Percentiles rank a stretch among this genome's conserved stretches.
Conservation (phyloP, 2,888 invertebrate species). For the Silvanus unidentatus region DNA sequence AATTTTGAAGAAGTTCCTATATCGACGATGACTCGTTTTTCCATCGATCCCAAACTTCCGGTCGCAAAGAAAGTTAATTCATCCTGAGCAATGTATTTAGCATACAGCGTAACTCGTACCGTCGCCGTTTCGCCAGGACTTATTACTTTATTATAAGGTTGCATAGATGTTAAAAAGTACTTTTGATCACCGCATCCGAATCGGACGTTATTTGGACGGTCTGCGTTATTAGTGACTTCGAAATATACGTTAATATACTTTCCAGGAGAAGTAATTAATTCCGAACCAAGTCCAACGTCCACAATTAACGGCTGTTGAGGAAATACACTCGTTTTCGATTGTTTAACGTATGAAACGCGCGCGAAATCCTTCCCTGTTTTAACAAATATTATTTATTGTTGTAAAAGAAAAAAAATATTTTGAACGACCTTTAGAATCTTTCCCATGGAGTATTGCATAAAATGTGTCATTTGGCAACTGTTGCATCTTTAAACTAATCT, state of each 20-base stretch:
- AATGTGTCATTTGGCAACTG: slow-evolving; percentile 23
- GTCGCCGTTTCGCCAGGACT: slow-evolving; percentile 50
- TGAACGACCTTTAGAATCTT: slow-evolving; percentile 31
- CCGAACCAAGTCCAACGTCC: slow-evolving; percentile 48
- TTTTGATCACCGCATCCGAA: slow-evolving; percentile 59
- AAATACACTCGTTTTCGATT: slow-evolving; percentile 20
- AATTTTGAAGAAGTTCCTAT: slow-evolving; percentile 31
- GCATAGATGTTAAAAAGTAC: slow-evolving; percentile 52
- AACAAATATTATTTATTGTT: not conserved
- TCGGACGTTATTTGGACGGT: slow-evolving; percentile 50
- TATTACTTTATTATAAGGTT: slow-evolving; percentile 43
- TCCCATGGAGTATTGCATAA: slow-evolving; percentile 33
- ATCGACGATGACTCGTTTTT: slow-evolving; percentile 45
- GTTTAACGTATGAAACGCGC: slow-evolving; percentile 29
- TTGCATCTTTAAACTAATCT: not conserved
- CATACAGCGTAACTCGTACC: slow-evolving; percentile 47
- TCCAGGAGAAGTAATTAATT: slow-evolving; percentile 44
- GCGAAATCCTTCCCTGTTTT: slow-evolving; percentile 34
- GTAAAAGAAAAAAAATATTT: not conserved
- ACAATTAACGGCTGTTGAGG: slow-evolving; percentile 36
- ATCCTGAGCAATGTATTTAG: slow-evolving; percentile 48
- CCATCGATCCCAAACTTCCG: slow-evolving; percentile 40
- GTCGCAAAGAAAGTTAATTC: slow-evolving; percentile 57
- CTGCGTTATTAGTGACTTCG: slow-evolving; percentile 67
- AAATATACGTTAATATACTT: slow-evolving; percentile 52